These are phyloP conservation scores for Hesperophylax magnus DNA, from an alignment of 1,140 invertebrate species.

Conservation along the genomic window DNA sequence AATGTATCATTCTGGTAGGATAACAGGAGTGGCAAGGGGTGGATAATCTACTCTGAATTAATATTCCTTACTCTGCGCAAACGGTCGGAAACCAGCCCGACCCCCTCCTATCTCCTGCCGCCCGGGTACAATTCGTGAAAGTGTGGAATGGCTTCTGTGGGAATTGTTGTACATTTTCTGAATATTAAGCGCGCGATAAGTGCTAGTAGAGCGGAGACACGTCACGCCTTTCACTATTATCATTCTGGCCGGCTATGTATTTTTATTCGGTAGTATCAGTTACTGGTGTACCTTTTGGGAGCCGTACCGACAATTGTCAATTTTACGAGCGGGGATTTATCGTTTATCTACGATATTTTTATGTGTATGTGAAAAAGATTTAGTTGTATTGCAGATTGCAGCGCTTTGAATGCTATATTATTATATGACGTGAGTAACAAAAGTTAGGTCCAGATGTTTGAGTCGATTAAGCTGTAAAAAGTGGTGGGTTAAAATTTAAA, in stretches of 20 bases:
- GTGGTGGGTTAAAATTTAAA: no score
- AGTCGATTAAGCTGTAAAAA: no score
- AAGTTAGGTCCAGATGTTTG: no score
- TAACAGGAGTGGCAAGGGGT: conserved; percentile 1
- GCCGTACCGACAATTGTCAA: conserved; percentile 16
- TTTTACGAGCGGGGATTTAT: conserved; percentile 40
- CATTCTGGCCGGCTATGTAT: conserved; percentile 23
- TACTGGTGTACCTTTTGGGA: conserved; percentile 32
- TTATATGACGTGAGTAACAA: no score
- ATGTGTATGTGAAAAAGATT: background rate
- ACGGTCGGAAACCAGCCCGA: conserved; percentile 31
- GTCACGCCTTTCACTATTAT: conserved; percentile 15
- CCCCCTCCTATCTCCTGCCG: background rate
- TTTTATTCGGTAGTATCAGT: conserved; percentile 33
- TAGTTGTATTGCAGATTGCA: no score
- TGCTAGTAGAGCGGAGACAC: conserved; percentile 51
- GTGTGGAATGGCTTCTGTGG: conserved; percentile 57
- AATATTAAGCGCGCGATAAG: conserved; percentile 55
- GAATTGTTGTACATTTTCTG: conserved; percentile 57
- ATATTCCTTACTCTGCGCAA: conserved; percentile 42
- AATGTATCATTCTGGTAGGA: background rate
- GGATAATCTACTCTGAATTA: conserved; percentile 52
- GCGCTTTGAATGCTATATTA: no score
- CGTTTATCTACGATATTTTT: background rate
- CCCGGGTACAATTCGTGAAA: conserved; percentile 55